These are phyloP conservation scores for Anticlea derivata DNA, from an alignment of 2,888 invertebrate species.

Conservation along the genomic window DNA sequence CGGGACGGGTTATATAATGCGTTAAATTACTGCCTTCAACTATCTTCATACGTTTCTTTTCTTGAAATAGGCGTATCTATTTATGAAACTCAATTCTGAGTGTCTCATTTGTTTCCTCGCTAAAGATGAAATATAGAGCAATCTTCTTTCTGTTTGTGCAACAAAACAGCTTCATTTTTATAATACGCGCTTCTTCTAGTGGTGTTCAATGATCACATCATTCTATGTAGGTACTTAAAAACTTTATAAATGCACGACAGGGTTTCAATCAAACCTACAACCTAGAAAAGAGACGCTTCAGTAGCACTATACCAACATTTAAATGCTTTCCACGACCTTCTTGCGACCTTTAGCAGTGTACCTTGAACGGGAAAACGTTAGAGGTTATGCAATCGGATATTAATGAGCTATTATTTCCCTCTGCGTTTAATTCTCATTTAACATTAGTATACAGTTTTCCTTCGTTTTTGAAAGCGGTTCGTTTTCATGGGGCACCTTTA, in stretches of 20 bases:
- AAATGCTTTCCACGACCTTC: constrained; percentile 24
- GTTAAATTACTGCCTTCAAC: constrained; percentile 77
- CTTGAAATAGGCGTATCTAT: constrained; percentile 49
- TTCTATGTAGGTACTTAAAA: no score
- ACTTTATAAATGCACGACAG: not conserved
- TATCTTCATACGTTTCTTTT: constrained; percentile 60
- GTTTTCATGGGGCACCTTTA: no score
- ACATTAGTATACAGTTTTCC: not conserved
- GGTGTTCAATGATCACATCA: no score
- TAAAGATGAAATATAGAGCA: constrained; percentile 11
- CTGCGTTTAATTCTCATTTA: constrained; percentile 15
- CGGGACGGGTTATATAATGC: constrained; percentile 77
- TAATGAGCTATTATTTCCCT: constrained; percentile 30
- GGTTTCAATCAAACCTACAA: not conserved
- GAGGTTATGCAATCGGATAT: constrained; percentile 28
- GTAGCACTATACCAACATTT: constrained; percentile 1
- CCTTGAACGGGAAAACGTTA: constrained; percentile 32
- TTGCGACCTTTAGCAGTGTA: constrained; percentile 27
- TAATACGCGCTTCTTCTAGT: no score
- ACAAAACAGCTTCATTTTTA: not conserved
- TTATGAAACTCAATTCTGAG: constrained; percentile 45
- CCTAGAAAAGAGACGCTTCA: no score
- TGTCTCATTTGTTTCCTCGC: constrained; percentile 27
- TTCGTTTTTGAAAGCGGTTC: no score
- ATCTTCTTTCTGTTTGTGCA: not conserved